These are phyloP conservation scores for Tachina lurida DNA, from an alignment of 2,888 invertebrate genomes.

Conservation along the genomic window DNA sequence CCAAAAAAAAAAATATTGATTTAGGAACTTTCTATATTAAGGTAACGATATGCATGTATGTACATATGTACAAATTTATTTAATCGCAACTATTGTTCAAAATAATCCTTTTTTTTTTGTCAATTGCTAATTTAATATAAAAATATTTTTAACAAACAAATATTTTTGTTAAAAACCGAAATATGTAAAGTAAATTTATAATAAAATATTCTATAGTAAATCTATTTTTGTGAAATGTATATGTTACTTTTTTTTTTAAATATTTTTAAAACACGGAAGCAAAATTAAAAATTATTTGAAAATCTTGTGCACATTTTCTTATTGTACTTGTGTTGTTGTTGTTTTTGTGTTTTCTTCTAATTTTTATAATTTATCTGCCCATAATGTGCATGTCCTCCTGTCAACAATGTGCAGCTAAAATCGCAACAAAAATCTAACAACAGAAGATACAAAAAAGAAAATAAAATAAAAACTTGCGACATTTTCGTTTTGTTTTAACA, in stretches of 20 bases:
- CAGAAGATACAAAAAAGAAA: constrained; percentile 3
- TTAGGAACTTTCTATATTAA: no score
- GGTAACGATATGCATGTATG: not conserved
- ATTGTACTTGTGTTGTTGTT: constrained; percentile 8
- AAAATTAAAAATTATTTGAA: constrained; percentile 50
- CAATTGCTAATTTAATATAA: constrained; percentile 38
- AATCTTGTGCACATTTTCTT: constrained; percentile 27
- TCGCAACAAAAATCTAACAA: constrained; percentile 19
- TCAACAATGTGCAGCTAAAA: constrained; percentile 63
- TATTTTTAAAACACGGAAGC: constrained; percentile 67
- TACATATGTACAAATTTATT: not conserved
- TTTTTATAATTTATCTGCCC: constrained; percentile 62
- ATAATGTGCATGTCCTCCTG: constrained; percentile 63
- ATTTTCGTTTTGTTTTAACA: constrained; percentile 49
- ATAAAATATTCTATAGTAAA: not conserved
- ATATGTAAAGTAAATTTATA: not conserved
- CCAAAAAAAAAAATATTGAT: no score
- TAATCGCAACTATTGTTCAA: not conserved
- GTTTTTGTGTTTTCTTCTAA: constrained; percentile 14
- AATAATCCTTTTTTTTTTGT: constrained; percentile 22
- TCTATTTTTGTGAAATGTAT: not conserved
- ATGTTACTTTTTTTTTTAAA: not conserved
- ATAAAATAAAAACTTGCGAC: not conserved
- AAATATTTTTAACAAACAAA: constrained; percentile 1
- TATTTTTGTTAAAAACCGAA: not conserved